Conservation (phyloP, 1,140 invertebrate species). For the Cherax quadricarinatus region DNA sequence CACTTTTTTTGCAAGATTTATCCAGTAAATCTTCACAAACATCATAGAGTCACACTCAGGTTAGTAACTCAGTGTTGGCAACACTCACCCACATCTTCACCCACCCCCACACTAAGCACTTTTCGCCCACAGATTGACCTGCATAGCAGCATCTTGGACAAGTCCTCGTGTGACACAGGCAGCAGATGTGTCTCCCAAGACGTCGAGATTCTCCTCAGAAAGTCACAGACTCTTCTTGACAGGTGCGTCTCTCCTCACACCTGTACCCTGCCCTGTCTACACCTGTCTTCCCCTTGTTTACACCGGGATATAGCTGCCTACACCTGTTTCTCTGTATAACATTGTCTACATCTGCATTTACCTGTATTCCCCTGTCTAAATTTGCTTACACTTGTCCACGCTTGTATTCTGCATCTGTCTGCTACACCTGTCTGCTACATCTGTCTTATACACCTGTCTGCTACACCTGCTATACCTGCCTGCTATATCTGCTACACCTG, state of each 20-base stretch:
- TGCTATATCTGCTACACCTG: too few species aligned
- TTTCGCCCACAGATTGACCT: conserved; percentile 58
- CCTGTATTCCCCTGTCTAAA: too few species aligned
- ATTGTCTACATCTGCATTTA: too few species aligned
- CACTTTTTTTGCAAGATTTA: too few species aligned
- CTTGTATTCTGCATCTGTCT: too few species aligned
- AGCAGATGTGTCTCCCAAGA: conserved; percentile 55
- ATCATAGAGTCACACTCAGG: not conserved
- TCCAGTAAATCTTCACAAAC: too few species aligned
- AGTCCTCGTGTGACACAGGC: conserved; percentile 60
- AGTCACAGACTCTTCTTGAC: conserved; percentile 37
- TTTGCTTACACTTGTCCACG: too few species aligned
- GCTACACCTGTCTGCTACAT: too few species aligned
- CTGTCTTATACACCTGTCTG: too few species aligned
- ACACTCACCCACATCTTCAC: not conserved
- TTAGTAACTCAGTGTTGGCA: too few species aligned
- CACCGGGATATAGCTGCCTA: not conserved
- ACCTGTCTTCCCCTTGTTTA: not conserved
- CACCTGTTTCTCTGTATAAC: not conserved
- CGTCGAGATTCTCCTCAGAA: conserved; percentile 46
- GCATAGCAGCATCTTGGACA: conserved; percentile 56
- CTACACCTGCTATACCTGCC: too few species aligned
- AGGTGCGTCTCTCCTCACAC: not conserved
- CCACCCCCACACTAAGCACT: not conserved
- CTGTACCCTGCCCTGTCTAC: not conserved